Conservation (phyloP, 2,888 invertebrate species). For the Halictus ligatus region DNA sequence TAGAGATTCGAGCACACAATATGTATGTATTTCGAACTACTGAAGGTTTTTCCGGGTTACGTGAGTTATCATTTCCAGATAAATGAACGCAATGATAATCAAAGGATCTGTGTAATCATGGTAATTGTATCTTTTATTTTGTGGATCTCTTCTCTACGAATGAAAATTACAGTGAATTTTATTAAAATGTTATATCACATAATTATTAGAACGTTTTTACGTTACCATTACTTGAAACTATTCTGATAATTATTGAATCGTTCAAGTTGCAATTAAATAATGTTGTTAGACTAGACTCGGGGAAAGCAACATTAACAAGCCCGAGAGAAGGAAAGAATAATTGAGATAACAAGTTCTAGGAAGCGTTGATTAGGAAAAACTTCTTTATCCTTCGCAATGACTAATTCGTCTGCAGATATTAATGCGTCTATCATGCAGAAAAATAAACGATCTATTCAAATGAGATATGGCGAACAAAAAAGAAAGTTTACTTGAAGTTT, state of each 20-base stretch:
- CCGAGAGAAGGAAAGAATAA: not conserved
- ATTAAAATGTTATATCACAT: not conserved
- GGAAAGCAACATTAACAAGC: not conserved
- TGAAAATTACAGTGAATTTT: not conserved
- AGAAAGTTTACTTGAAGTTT: not conserved
- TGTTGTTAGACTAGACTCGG: not conserved
- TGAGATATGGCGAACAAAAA: not conserved
- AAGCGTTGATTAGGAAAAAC: not conserved
- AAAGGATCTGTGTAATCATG: not conserved
- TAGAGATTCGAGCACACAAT: not conserved
- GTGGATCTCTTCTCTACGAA: not conserved
- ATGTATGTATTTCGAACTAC: not conserved
- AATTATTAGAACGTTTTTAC: no score
- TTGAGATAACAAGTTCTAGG: not conserved
- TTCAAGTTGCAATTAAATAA: not conserved
- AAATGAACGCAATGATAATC: not conserved
- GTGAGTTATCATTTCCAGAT: not conserved
- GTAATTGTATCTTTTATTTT: not conserved
- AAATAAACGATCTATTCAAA: not conserved
- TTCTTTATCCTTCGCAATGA: not conserved
- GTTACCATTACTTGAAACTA: not conserved
- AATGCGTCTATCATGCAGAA: not conserved
- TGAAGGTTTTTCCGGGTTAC: not conserved
- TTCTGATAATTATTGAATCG: not conserved
- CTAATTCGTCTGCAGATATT: not conserved